Evolutionary conservation across 2,888 invertebrate species (phyloP), one percentile per base, ranked within the genome.

Genomic region (Eurois occulta): DNA sequence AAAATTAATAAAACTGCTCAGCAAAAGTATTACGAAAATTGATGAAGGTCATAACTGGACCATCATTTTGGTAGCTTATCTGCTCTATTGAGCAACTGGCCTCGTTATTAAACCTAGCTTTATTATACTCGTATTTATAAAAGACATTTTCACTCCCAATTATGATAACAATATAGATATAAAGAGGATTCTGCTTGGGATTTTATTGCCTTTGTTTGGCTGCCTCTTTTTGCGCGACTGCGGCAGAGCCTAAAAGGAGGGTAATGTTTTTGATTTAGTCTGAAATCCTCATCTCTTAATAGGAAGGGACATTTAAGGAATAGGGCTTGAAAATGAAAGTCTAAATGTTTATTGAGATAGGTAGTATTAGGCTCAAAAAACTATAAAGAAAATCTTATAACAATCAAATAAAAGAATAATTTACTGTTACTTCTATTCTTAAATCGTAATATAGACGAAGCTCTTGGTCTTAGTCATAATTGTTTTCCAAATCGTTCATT

Each of bases 101-200:
- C 41, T 48, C 72, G n/a, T 71, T 65, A 78, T n/a, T 28, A 41
- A 48, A 72, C 41, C n/a, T 72, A 66, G 24, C 28, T 16, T 43
- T 52, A 28, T 52, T 38, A 68, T 21, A n/a, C 7, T 41, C 16
- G 7, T 60, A 21, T 41, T 28, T 62, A 71, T 43, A 24, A 70
- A 52, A 52, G 6, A 18, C 6, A 41, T 16, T 60, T 8, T 35
- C 60, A 24, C n/a, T 52, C 52, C 18, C 41, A 79, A 52, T 52
- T 62, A 18, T 24, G 28, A 55, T 6, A 71, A 55, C 28, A 71
- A 71, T 79, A 55, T 13, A 60, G 10, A 46, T 60, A 28, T 4
- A 52, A 6, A 24, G 13, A 41, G 28, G 18, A 24, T n/a, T 62
- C 2, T 46, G 21, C 0, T n/a, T n/a, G 16, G 13, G 38, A n/a